Percentiles rank a stretch among this genome's conserved stretches.
These are phyloP conservation scores for Spatulosminthurus flaviceps DNA, from an alignment of 2,888 invertebrate genomes.

Conservation along the genomic window DNA sequence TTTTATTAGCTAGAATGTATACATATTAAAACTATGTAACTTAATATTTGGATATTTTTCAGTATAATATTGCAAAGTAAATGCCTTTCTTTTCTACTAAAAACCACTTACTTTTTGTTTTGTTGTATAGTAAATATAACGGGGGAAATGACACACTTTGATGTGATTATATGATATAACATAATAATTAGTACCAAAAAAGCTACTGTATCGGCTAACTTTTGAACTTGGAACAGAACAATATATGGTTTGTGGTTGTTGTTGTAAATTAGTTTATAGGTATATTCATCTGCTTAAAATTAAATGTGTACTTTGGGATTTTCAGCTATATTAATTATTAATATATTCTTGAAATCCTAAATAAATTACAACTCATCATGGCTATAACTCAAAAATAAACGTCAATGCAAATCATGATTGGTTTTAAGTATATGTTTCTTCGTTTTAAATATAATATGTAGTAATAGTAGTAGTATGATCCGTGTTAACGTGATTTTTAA, in stretches of 20 bases:
- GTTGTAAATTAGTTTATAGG: neutral
- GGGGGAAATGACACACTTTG: constrained; percentile 20
- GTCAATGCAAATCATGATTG: constrained; percentile 28
- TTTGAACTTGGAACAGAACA: constrained; percentile 39
- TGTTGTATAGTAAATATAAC: constrained; percentile 1
- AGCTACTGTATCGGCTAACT: constrained; percentile 20
- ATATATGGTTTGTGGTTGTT: constrained; percentile 21
- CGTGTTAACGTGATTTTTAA: constrained; percentile 19
- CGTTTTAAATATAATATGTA: constrained; percentile 22
- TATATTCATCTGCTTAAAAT: constrained; percentile 16
- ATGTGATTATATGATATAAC: neutral
- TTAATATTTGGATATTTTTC: constrained; percentile 44
- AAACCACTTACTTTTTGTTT: neutral
- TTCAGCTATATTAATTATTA: constrained; percentile 41
- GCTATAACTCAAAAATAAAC: constrained; percentile 43
- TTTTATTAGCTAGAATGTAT: constrained; percentile 27
- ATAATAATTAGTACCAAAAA: constrained; percentile 14
- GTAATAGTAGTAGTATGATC: constrained; percentile 16
- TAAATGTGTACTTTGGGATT: constrained; percentile 47
- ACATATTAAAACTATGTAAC: constrained; percentile 30
- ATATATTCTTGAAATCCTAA: constrained; percentile 25
- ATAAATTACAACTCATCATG: constrained; percentile 44
- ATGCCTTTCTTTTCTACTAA: constrained; percentile 37
- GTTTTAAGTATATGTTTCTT: constrained; percentile 35
- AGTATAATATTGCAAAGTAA: constrained; percentile 43